These are phyloP conservation scores for Procambarus clarkii DNA, from an alignment of 1,140 invertebrate species.

Conservation along the genomic window DNA sequence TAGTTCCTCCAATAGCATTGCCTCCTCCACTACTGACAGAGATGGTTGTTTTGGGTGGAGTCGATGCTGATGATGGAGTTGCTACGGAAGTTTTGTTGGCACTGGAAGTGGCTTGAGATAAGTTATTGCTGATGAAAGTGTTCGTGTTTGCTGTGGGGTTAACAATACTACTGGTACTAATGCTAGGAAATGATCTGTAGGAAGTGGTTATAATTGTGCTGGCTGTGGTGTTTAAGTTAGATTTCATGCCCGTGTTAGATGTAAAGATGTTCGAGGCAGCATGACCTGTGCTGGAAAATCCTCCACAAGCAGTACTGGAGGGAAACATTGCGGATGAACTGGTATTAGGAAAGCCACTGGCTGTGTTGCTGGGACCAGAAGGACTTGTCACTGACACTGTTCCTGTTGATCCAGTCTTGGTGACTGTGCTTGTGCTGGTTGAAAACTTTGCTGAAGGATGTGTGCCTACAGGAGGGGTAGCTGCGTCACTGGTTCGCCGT, in stretches of 20 bases:
- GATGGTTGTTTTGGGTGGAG: background rate
- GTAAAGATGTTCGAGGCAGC: background rate
- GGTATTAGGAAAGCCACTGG: background rate
- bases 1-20: background rate
- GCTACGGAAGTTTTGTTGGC: background rate
- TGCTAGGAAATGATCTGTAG: background rate
- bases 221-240: background rate
- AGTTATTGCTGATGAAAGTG: background rate
- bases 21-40: background rate
- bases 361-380: background rate
- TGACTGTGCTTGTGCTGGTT: background rate
- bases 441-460: constrained; percentile 21
- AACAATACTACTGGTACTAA: background rate
- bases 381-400: background rate
- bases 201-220: background rate
- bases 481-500: constrained; percentile 58
- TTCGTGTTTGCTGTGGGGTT: background rate
- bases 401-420: constrained; percentile 1
- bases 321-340: background rate
- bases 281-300: constrained; percentile 1
- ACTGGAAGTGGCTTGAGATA: background rate
- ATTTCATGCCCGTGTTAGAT: background rate
- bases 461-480: constrained; percentile 47
- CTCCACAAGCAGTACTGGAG: background rate
- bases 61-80: background rate